Base-by-base conservation (phyloP, 2,113 vertebrate genomes). In the Asarcornis scutulata region DNA sequence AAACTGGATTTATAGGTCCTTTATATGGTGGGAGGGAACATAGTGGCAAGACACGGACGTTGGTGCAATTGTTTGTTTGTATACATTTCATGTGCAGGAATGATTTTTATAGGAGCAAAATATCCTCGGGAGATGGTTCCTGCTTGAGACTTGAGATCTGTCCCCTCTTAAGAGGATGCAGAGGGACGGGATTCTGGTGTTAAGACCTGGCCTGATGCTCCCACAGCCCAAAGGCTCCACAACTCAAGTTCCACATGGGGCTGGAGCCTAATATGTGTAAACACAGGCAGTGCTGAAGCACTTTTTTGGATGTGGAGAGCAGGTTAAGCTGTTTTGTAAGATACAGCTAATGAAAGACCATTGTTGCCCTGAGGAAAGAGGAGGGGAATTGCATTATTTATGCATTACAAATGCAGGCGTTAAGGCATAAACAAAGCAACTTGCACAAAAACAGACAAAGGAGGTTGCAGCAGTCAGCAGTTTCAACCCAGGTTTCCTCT, bases 311-410 rank as follows among this genome's bases (percentile, higher is more conserved):
- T 23, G 53, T 1, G 1, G 26, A 3, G 3, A 76, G 77, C 53
- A 95, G 86, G 95, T 95, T 93, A 93, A 82, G 58, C 58, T 93
- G 50, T 79, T 91, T 84, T 84, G 66, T 75, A 95, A 93, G 81
- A 89, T 56, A 68, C 15, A 76, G 38, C 48, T 92, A 72, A 95
- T 58, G 71, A 79, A 91, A 85, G 74, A 38, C 29, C 84, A 87
- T n/a, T 53, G 69, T n/a, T 89, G 83, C 89, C 83, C 62, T 10
- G 8, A 87, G 88, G 31, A 93, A 56, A 92, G 89, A 5, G 29
- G 86, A 85, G 84, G 55, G 42, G 82, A 90, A 93, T 26, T 79
- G 42, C 77, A 42, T 74, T 95, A 87, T 91, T 94, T 95, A 36
- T 77, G 58, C 38, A 80, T 58, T 71, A 81, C 74, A 89, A 93